Evolutionary conservation across 2,888 invertebrate species (phyloP), one percentile per base, ranked within the genome.

Genomic region (Melanostoma mellinum): DNA sequence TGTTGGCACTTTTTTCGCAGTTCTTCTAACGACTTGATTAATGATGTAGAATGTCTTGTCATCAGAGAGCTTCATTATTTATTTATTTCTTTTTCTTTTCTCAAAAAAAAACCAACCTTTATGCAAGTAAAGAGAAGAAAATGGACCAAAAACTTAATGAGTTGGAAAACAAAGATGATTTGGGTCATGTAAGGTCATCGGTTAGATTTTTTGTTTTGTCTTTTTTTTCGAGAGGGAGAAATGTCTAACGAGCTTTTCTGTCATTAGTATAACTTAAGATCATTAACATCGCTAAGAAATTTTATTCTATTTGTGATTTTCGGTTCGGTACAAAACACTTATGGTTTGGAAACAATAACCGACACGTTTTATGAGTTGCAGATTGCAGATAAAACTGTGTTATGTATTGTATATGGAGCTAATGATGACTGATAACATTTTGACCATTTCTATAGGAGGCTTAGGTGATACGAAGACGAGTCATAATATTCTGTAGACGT

Each of bases 51-150:
- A 10, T 46, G 4, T 3, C 33, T 20, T 33, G 44, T 6, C 1
- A 2, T 30, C 42, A 4, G 44, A 35, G 6, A n/a, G 6, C 46
- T 46, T 48, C 2, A 46, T 60, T 60, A 10, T 40, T 35, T 61
- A 46, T 61, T 46, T 4, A 20, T 42, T 58, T 58, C 1, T 56
- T 30, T 53, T 53, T 53, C 42, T 40, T 58, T 58, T 3, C 46
- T 3, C 6, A 33, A 8, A 32, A 50, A 6, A 6, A 20, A 6
- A 30, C 2, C 8, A 20, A 50, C 30, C 30, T 48, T 52, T 52
- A 33, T 32, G 20, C 20, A 20, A 20, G 20, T 20, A 1, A 20
- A 20, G 20, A 20, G 6, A 58, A 6, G 5, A 9, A 32, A 32
- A 42, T 4, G 30, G 20, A 20, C 20, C 20, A 20, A 9, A 58